These are phyloP conservation scores for Copidosoma aretas DNA, from an alignment of 2,888 invertebrate genomes.

Conservation along the genomic window DNA sequence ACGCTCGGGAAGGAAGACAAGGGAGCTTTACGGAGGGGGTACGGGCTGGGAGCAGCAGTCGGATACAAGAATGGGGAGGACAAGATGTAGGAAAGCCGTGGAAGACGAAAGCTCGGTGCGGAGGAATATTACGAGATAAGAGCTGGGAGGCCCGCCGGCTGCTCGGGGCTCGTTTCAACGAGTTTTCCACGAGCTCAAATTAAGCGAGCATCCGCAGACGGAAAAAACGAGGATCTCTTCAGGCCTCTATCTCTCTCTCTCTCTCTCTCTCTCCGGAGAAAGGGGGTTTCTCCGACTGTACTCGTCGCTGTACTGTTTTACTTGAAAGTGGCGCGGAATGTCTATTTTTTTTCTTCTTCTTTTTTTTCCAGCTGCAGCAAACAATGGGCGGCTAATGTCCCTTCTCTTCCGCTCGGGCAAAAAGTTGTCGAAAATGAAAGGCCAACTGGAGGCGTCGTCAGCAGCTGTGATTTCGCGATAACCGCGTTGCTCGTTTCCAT, in stretches of 20 bases:
- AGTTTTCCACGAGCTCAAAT: slow-evolving; percentile 36
- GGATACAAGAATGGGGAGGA: slow-evolving; percentile 5
- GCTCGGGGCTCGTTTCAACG: slow-evolving; percentile 22
- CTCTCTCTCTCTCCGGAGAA: slow-evolving; percentile 1
- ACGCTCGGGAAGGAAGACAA: too few relatives aligned
- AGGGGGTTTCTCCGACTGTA: neutral
- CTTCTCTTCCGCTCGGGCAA: neutral
- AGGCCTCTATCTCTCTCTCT: slow-evolving; percentile 1
- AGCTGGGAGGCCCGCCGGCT: neutral
- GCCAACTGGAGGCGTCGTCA: too few relatives aligned
- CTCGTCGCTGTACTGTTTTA: neutral
- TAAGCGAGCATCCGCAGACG: slow-evolving; percentile 35
- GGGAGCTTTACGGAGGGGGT: too few relatives aligned
- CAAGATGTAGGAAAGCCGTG: neutral
- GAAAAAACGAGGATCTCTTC: slow-evolving; percentile 16
- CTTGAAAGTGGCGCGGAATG: neutral
- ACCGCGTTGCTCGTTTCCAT: too few relatives aligned
- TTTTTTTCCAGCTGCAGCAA: neutral
- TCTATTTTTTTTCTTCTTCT: neutral
- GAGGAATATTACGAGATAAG: neutral
- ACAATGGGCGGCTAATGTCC: neutral
- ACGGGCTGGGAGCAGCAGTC: slow-evolving; percentile 12
- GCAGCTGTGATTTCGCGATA: too few relatives aligned
- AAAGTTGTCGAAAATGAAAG: neutral
- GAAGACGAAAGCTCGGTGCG: too few relatives aligned